Base-by-base conservation (phyloP, 1,140 invertebrate genomes). In the Brachionus manjavacas region DNA sequence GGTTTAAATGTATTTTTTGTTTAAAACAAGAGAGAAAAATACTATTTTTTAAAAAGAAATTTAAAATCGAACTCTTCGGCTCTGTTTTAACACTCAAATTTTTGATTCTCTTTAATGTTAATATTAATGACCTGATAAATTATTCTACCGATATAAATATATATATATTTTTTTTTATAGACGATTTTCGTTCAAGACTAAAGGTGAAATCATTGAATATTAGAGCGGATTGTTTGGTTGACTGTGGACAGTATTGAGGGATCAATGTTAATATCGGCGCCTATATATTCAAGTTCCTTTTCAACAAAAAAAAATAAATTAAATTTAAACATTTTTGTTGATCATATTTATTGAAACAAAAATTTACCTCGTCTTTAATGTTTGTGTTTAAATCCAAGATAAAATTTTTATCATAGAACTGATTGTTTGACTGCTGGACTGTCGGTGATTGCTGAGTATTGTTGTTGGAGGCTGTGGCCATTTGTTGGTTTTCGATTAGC, bases 201-300 rank as follows among this genome's bases (percentile, higher is more conserved):
- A n/a, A 16, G n/a, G 9, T 49, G 4, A 76, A 49, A 76, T 49
- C 43, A 76, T 49, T 76, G 72, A 43, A 49, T 76, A 49, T 76
- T 76, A 46, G 72, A 25, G 41, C 72, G 41, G 41, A 76, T 49
- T 52, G 72, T 76, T 49, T 76, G 72, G 25, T 76, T 81, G 49
- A 64, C 79, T 25, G 35, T 68, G 35, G 79, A 64, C 41, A 81
- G 52, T 41, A 81, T 39, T 64, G 41, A 25, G 3, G 79, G 79
- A 35, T 81, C 79, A 68, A 81, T 64, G 25, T 81, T 81, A 35
- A 81, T 68, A 43, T 81, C 79, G 20, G 79, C 20, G 14, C 60
- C 20, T 41, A 52, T 43, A 31, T 81, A 64, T 43, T 81, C 79
- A 68, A 41, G 31, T 64, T 81, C 79, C 79, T 81, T 81, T 1